Evolutionary conservation across 2,113 vertebrate species (phyloP), one percentile per base, ranked within the genome.

Genomic region (Suricata suricatta): DNA sequence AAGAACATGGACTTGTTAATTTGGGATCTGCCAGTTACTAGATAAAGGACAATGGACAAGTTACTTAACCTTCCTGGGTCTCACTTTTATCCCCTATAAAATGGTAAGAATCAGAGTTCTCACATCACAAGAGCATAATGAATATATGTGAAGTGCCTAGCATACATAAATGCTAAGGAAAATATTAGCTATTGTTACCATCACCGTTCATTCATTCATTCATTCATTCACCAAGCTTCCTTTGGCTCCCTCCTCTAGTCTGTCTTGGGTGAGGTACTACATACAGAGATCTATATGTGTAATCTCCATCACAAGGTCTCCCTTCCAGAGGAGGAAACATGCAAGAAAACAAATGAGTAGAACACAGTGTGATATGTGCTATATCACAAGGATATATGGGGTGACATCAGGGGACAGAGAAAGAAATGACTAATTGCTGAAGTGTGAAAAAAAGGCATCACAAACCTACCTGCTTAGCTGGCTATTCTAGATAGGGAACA

Each of bases 1-100:
- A 96, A 85, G 84, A 91, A 68, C 41, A 7, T 94, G 79, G 72
- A 35, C 27, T 93, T 85, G 93, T 95, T 63, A 97, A 87, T 68
- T 82, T 41, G 19, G 41, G 29, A 93, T 69, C 17, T 97, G 21
- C n/a, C 16, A 54, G 29, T 88, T 66, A 87, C 27, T 69, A 92
- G 54, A 92, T 76, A 2, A 84, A 90, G 79, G 52, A 85, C 38
- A n/a, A 82, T 29, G 33, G 21, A 63, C 38, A 96, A 74, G 21
- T 68, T 90, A 74, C 74, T 92, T 85, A 76, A 69, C 27, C 5
- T 93, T 87, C 91, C 66, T 83, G 27, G 47, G n/a, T 38, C 29
- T 90, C 83, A 27, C 79, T 93, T 94, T 66, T 38, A 10, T 95
- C 35, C 91, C 71, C 60, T 72, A 88, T 63, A 83, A 96, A 96